Evolutionary conservation across 2,888 invertebrate species (phyloP).

Genomic region (Glomeris marginata): DNA sequence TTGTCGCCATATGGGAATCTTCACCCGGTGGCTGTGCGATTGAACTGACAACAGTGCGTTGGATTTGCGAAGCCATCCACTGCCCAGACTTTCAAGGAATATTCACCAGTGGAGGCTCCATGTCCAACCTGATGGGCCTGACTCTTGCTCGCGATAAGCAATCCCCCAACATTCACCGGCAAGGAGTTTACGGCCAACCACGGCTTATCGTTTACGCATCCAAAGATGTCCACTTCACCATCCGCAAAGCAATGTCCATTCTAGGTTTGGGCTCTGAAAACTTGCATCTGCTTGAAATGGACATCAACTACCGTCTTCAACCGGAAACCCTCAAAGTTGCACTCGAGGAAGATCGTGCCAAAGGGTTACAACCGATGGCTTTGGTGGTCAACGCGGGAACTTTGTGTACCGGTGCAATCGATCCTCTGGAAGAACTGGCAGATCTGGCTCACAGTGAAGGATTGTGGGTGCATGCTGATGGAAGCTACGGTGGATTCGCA

Average conservation of each 20-base stretch:
- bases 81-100: background rate
- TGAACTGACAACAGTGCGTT: no score
- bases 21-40: no score
- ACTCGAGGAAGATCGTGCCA: background rate
- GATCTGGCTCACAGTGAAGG: slow-evolving; percentile 2
- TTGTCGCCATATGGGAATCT: no score
- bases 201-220: background rate
- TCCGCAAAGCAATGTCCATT: background rate
- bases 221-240: background rate
- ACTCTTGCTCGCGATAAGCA: background rate
- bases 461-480: slow-evolving; percentile 1
- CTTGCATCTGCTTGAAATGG: background rate
- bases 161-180: background rate
- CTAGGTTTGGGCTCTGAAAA: background rate
- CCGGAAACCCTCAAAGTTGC: background rate
- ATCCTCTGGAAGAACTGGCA: background rate
- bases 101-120: background rate
- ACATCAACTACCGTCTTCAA: background rate
- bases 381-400: background rate
- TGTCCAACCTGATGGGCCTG: slow-evolving; percentile 1
- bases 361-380: background rate
- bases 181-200: background rate
- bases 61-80: no score
- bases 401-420: background rate
- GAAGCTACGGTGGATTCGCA: background rate